phyloP scores from a whole-genome alignment of 2,888 invertebrate genomes.

The Willowsia nigromaculata region DNA sequence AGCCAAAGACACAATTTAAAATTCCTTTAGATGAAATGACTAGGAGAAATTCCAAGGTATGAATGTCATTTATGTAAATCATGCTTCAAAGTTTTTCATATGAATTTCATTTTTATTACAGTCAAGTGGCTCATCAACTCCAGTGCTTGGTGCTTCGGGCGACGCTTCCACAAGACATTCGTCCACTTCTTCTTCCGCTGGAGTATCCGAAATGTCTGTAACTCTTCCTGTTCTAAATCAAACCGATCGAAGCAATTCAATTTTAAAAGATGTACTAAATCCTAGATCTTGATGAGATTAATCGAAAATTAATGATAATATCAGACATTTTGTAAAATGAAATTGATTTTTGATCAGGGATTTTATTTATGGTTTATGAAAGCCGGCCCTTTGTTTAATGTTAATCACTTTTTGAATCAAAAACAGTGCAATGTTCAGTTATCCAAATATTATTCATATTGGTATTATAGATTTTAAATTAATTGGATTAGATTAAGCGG shows the following conservation, averaged over 20 bases:
- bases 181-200: slow-evolving; percentile 65
- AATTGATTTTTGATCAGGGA: slow-evolving; percentile 16
- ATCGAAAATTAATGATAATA: neutral
- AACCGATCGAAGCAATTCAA: slow-evolving; percentile 82
- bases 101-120: slow-evolving; percentile 58
- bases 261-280: slow-evolving; percentile 84
- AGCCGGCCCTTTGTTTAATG: neutral
- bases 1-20: slow-evolving; percentile 84
- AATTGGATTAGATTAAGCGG: neutral
- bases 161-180: slow-evolving; percentile 62
- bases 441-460: neutral
- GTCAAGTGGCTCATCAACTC: slow-evolving; percentile 74
- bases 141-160: slow-evolving; percentile 70
- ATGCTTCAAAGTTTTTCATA: too few species aligned
- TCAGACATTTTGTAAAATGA: neutral
- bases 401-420: neutral
- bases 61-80: too few species aligned
- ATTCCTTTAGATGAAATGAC: slow-evolving; percentile 81
- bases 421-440: slow-evolving; percentile 26
- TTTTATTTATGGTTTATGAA: neutral
- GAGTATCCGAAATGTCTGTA: slow-evolving; percentile 77
- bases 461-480: neutral
- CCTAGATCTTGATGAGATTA: slow-evolving; percentile 73
- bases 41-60: slow-evolving; percentile 75
- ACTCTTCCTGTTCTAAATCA: slow-evolving; percentile 78